Conservation (phyloP, 2,797 vertebrate species). For the Helostoma temminkii region DNA sequence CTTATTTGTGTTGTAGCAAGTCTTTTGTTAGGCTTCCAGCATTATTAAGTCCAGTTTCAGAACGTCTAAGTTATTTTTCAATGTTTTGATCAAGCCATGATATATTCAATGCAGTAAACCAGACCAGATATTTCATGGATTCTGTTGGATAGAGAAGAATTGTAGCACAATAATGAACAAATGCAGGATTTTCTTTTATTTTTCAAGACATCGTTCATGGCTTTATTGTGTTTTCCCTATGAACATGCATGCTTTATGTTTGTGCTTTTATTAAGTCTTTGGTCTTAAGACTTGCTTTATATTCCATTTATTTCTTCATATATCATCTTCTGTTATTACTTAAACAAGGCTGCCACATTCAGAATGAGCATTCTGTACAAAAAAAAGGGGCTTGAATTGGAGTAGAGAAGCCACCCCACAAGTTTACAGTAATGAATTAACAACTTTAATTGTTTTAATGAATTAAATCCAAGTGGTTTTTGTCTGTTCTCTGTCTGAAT, state of each 20-base stretch:
- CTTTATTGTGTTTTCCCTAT: constrained; percentile 73
- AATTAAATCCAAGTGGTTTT: constrained; percentile 13
- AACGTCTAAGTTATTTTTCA: constrained; percentile 85
- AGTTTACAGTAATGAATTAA: constrained; percentile 62
- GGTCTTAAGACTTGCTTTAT: constrained; percentile 82
- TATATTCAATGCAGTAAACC: constrained; percentile 77
- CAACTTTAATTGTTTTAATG: constrained; percentile 41
- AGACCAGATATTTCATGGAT: constrained; percentile 72
- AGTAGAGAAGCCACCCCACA: constrained; percentile 59
- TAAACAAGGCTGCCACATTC: constrained; percentile 77
- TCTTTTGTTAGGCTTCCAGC: constrained; percentile 90
- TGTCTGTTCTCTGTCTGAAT: constrained; percentile 84
- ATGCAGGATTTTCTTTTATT: constrained; percentile 73
- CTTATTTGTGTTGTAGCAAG: constrained; percentile 88
- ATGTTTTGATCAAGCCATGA: constrained; percentile 80
- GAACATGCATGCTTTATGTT: constrained; percentile 75
- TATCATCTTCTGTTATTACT: constrained; percentile 89
- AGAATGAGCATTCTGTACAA: constrained; percentile 64
- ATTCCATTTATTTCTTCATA: constrained; percentile 86
- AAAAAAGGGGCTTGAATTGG: constrained; percentile 65
- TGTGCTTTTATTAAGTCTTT: constrained; percentile 62
- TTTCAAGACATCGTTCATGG: constrained; percentile 84
- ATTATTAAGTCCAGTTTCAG: constrained; percentile 86
- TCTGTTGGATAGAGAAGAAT: constrained; percentile 81
- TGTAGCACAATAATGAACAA: constrained; percentile 84